Percentiles rank a stretch among this genome's conserved stretches.
phyloP scores from a whole-genome alignment of 37 sponge, comb jelly and placozoan species.

The Ianthella basta region DNA sequence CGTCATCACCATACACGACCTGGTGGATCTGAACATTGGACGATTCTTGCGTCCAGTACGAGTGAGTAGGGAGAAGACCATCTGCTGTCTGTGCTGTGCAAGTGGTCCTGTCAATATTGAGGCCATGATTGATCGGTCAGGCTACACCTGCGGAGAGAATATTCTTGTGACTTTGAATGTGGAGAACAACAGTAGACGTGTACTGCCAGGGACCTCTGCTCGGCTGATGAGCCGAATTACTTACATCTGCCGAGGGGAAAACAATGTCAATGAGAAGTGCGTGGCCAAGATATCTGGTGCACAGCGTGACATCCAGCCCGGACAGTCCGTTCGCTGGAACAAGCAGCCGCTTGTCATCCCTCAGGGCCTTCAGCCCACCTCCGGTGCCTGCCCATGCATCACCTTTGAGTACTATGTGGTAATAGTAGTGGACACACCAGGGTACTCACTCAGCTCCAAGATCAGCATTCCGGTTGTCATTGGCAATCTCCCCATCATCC shows the following conservation, averaged over 20 bases:
- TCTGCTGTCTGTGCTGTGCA: slow-evolving; percentile 53
- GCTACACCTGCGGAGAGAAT: slow-evolving; percentile 32
- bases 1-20: neutral
- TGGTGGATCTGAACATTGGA: slow-evolving; percentile 25
- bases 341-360: neutral
- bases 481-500: slow-evolving; percentile 9
- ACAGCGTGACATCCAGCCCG: neutral
- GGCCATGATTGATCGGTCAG: slow-evolving; percentile 42
- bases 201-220: neutral
- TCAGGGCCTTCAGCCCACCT: slow-evolving; percentile 5
- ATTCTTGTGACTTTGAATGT: slow-evolving; percentile 17
- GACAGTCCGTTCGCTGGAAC: neutral
- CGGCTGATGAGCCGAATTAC: neutral
- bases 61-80: slow-evolving; percentile 24
- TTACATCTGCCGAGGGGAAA: neutral
- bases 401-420: neutral
- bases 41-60: neutral
- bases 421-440: neutral
- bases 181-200: neutral
- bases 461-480: neutral
- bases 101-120: slow-evolving; percentile 35
- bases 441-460: neutral
- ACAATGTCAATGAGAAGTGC: neutral
- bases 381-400: neutral
- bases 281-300: neutral